A percentile compares a stretch with the other conserved stretches of the same genome.
Evolutionary conservation across 2,113 vertebrate species (phyloP).

Genomic region (Riparia riparia): DNA sequence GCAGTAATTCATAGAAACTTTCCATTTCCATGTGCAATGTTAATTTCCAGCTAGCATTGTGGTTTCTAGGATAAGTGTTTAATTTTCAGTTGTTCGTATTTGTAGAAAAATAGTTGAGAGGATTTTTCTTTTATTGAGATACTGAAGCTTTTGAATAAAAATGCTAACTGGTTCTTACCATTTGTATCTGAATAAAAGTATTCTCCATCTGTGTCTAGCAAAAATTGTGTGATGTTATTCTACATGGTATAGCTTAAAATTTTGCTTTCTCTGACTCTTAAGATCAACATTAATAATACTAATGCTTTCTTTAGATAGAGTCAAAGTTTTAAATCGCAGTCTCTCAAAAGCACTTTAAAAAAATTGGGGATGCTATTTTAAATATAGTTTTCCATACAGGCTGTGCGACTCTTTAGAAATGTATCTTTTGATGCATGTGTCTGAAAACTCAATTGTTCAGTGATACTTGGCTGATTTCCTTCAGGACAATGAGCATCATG

Average conservation of each 20-base stretch:
- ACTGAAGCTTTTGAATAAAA: neutral
- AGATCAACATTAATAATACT: neutral
- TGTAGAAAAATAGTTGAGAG: neutral
- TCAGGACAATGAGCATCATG: neutral
- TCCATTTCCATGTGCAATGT: neutral
- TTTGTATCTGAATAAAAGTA: neutral
- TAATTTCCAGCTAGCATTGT: conserved; percentile 9
- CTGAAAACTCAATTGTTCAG: neutral
- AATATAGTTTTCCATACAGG: neutral
- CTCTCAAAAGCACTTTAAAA: neutral
- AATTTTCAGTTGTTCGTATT: neutral
- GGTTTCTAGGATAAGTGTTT: conserved; percentile 8
- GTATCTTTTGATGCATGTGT: neutral
- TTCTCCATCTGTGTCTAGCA: neutral
- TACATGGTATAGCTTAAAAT: neutral
- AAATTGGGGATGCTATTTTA: neutral
- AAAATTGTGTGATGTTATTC: neutral
- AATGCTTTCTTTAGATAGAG: neutral
- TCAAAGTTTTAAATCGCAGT: neutral
- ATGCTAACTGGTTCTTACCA: neutral
- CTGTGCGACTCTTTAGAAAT: neutral
- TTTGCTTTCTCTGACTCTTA: neutral
- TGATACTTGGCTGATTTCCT: neutral
- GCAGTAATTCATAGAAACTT: conserved; percentile 32
- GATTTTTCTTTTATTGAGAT: neutral